Base-by-base conservation (phyloP, 2,113 vertebrate genomes). In the Verasper variegatus region DNA sequence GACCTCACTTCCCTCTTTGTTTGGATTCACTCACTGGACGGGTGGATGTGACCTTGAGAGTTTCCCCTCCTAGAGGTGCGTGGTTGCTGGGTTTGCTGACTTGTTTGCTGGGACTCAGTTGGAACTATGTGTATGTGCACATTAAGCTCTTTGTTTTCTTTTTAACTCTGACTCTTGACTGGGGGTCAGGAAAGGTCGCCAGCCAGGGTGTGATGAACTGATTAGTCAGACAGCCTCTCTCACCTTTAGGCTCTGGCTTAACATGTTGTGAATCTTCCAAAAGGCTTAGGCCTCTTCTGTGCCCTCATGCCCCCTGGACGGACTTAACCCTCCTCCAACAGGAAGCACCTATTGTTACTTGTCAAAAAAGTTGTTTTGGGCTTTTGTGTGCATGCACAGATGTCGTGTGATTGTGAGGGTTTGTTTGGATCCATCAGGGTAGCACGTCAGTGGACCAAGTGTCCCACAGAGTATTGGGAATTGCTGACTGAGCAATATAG, bases 1-100 rank as follows among this genome's bases (percentile, higher is more conserved):
- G 84, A 94, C 93, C 89, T 92, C 90, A 89, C 88, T 92, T 91
- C 85, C 83, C 85, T 85, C 86, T 91, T 92, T 92, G 92, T 92
- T 89, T 91, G 84, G 76, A 89, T 87, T 92, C 89, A 91, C 86
- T 91, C 82, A 87, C 71, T 86, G 86, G 77, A 86, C 60, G 82
- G 75, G 67, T 78, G 71, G 83, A 87, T 78, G 68, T 86, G 89
- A 91, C 89, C 86, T 90, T 91, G 83, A 85, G 68, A 65, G 80
- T 72, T 76, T 56, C 60, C 55, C 75, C 66, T 86, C 60, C 56
- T 57, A 49, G 81, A 87, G 75, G 76, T 88, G 81, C 57, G 17
- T 77, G 57, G 52, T 71, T 81, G 68, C 51, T 67, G 73, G 58
- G 49, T 49, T 76, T 27, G 20, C 67, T 62, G 52, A 76, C 62